Conservation (phyloP, 2,888 invertebrate species). For the Temnothorax unifasciatus region DNA sequence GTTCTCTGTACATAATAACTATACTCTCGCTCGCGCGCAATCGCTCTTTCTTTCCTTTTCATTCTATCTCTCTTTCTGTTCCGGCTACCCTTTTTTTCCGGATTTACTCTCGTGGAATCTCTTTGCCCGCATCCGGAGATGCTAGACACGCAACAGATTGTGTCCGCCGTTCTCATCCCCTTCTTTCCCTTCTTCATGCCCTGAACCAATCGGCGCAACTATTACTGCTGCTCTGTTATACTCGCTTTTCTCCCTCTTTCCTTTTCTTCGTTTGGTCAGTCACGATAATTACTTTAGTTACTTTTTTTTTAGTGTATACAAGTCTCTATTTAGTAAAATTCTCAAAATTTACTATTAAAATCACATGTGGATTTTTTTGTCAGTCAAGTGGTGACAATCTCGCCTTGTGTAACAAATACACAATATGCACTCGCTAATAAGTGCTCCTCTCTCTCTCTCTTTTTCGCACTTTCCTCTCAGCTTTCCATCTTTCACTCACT, state of each 20-base stretch:
- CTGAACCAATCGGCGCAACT: slow-evolving; percentile 59
- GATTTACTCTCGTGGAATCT: slow-evolving; percentile 26
- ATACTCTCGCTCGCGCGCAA: slow-evolving; percentile 64
- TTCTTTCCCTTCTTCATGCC: slow-evolving; percentile 59
- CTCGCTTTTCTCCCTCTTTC: slow-evolving; percentile 47
- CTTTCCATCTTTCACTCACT: slow-evolving; percentile 14
- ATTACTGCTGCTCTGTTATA: slow-evolving; percentile 54
- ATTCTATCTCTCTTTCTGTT: neutral
- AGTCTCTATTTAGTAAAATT: slow-evolving; percentile 84
- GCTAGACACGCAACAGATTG: slow-evolving; percentile 44
- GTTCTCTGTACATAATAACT: slow-evolving; percentile 77
- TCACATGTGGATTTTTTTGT: slow-evolving; percentile 84
- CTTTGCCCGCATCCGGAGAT: slow-evolving; percentile 22
- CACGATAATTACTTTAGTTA: slow-evolving; percentile 82
- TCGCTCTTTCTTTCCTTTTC: slow-evolving; percentile 36
- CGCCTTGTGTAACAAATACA: slow-evolving; percentile 81
- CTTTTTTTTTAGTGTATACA: slow-evolving; percentile 77
- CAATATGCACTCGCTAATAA: slow-evolving; percentile 75
- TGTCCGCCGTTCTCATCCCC: slow-evolving; percentile 40
- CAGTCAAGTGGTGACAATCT: slow-evolving; percentile 81
- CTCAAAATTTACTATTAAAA: slow-evolving; percentile 84
- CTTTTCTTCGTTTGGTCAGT: slow-evolving; percentile 81
- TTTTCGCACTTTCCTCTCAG: slow-evolving; percentile 37
- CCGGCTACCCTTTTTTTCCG: slow-evolving; percentile 33
- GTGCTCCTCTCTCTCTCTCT: slow-evolving; percentile 48